phyloP scores from a whole-genome alignment of 2,113 vertebrate species.

The Smithornis capensis region DNA sequence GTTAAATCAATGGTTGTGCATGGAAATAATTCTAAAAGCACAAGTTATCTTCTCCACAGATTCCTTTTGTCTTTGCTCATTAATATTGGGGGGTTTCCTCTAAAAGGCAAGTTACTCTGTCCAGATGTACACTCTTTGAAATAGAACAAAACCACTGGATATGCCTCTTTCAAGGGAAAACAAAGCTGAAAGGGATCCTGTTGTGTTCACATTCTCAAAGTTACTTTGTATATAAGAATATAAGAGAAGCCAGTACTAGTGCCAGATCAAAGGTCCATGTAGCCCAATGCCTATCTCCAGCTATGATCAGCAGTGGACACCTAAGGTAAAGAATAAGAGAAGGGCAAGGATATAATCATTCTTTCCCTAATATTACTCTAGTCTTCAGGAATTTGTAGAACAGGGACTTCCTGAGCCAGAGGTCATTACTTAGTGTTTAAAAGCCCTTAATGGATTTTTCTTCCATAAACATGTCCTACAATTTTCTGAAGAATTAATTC shows the following conservation, averaged over 20 bases:
- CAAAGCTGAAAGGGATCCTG: not conserved
- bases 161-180: not conserved
- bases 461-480: not conserved
- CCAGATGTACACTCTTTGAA: not conserved
- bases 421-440: not conserved
- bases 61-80: not conserved
- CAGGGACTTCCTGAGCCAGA: not conserved
- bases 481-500: not conserved
- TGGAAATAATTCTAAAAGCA: not conserved
- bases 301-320: not conserved
- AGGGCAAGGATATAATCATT: not conserved
- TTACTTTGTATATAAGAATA: not conserved
- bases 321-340: not conserved
- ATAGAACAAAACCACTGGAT: not conserved
- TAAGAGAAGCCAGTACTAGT: not conserved
- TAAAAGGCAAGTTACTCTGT: not conserved
- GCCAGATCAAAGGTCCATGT: not conserved
- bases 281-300: not conserved
- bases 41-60: not conserved
- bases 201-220: not conserved
- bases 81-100: not conserved
- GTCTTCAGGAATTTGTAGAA: not conserved
- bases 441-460: not conserved
- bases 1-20: not conserved
- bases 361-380: not conserved